A percentile compares a stretch with the other conserved stretches of the same genome.
Conservation (phyloP, 2,797 vertebrate genomes). For the Tarsius wallacei region DNA sequence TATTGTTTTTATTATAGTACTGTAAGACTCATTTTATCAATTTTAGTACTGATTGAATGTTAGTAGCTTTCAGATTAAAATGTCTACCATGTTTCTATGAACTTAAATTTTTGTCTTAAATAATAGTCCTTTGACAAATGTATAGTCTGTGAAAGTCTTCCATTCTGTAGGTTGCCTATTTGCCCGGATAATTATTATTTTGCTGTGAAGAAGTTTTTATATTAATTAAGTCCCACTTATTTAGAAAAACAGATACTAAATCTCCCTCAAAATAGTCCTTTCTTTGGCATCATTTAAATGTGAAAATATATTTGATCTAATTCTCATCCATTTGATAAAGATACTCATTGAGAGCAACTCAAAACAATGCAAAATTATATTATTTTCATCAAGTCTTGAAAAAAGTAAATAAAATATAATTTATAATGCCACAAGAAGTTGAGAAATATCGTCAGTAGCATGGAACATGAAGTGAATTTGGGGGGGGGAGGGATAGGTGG, state of each 20-base stretch:
- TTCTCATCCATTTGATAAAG: background rate
- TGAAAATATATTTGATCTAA: background rate
- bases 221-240: too few relatives aligned
- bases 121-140: too few relatives aligned
- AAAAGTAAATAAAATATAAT: background rate
- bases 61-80: slow-evolving; percentile 62
- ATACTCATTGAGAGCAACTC: background rate
- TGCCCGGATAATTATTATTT: too few relatives aligned
- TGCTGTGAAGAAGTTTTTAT: too few relatives aligned
- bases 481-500: too few relatives aligned
- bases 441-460: background rate
- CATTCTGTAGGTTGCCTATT: too few relatives aligned
- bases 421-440: background rate
- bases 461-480: background rate
- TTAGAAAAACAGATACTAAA: background rate
- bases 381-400: slow-evolving; percentile 16
- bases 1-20: background rate
- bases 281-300: background rate
- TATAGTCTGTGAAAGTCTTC: too few relatives aligned
- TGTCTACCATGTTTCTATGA: background rate
- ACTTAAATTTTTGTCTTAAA: background rate
- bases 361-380: background rate
- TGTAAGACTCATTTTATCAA: background rate
- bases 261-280: background rate
- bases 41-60: background rate